phyloP scores from a whole-genome alignment of 2,797 vertebrate genomes.

The Phrynocephalus forsythii region DNA sequence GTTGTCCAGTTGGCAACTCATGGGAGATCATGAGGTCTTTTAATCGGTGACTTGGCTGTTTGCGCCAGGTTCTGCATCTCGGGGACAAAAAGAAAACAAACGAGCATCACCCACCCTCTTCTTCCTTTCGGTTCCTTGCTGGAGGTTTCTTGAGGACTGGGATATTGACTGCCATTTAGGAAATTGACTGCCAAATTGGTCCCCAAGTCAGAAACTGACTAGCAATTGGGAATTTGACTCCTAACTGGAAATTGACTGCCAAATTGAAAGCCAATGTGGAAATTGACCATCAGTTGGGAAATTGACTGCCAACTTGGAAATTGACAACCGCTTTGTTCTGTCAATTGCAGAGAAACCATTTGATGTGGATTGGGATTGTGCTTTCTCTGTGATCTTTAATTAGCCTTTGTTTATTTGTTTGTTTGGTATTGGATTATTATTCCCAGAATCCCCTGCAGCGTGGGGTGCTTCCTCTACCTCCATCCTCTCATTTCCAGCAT shows the following conservation, averaged over 20 bases:
- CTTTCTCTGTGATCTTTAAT: background rate
- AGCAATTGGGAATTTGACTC: too few species aligned
- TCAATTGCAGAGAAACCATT: background rate
- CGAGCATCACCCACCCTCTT: background rate
- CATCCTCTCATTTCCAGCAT: too few species aligned
- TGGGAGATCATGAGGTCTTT: background rate
- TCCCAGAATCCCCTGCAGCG: too few species aligned
- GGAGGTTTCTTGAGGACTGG: background rate
- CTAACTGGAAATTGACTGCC: too few species aligned
- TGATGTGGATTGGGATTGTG: too few species aligned
- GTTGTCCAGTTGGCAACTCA: background rate
- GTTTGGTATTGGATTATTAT: too few species aligned
- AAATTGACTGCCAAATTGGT: too few species aligned
- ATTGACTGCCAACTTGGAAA: background rate
- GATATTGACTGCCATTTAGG: background rate
- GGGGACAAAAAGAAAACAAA: background rate
- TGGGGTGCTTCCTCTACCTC: too few species aligned
- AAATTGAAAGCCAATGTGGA: background rate
- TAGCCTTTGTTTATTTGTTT: background rate
- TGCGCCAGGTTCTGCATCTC: too few species aligned
- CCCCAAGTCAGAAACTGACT: too few species aligned
- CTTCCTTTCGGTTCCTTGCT: background rate
- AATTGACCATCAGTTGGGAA: background rate
- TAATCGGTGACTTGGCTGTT: background rate
- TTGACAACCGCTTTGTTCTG: too few species aligned